phyloP scores from a whole-genome alignment of 2,113 vertebrate species.

The Chloebia gouldiae region DNA sequence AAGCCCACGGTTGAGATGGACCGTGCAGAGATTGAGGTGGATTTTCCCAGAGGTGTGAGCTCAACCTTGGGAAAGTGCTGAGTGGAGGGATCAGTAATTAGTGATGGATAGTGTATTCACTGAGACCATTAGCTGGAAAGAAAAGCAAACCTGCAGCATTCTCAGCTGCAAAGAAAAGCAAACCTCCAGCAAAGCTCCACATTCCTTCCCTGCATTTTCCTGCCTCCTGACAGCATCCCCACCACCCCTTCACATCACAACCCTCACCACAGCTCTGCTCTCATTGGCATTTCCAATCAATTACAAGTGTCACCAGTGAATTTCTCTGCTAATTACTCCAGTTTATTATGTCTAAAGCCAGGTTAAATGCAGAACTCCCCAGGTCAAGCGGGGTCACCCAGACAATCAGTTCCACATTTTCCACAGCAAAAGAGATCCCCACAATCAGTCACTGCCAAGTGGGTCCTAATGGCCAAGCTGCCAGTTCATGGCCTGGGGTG shows the following conservation, averaged over 20 bases:
- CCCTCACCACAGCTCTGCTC: neutral
- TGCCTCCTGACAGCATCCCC: neutral
- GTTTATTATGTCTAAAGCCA: constrained; percentile 73
- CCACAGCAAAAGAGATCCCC: neutral
- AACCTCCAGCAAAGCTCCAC: neutral
- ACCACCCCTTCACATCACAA: neutral
- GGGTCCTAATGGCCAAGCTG: constrained; percentile 59
- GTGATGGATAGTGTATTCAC: constrained; percentile 47
- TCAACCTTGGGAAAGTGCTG: constrained; percentile 53
- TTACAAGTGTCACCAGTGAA: constrained; percentile 25
- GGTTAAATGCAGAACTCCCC: constrained; percentile 71
- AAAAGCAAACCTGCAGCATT: constrained; percentile 50
- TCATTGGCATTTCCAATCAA: constrained; percentile 60
- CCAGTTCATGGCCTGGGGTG: constrained; percentile 55
- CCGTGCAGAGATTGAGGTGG: neutral
- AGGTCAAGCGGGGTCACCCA: constrained; percentile 63
- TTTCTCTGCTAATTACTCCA: constrained; percentile 63
- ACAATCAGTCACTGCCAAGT: constrained; percentile 74
- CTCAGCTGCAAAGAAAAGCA: constrained; percentile 53
- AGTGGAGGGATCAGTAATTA: constrained; percentile 33
- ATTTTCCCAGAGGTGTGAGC: constrained; percentile 36
- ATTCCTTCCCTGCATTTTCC: constrained; percentile 7
- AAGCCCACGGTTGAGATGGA: neutral
- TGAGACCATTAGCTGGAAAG: constrained; percentile 44
- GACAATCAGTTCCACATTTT: constrained; percentile 72